phyloP scores from a whole-genome alignment of 2,797 vertebrate species.

The Trichosurus vulpecula region DNA sequence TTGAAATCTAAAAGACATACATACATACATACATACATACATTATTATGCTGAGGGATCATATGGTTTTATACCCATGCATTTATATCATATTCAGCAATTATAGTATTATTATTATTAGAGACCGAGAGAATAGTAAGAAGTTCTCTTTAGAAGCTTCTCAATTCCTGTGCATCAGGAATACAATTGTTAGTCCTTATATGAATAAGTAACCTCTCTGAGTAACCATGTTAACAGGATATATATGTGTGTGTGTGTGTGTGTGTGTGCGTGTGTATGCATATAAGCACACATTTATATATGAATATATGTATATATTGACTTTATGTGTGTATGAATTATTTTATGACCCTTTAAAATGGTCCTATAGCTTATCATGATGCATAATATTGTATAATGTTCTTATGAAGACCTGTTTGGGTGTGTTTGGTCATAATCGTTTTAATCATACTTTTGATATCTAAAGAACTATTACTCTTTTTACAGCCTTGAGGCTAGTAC shows the following conservation, averaged over 20 bases:
- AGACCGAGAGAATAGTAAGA: not conserved
- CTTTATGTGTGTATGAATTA: not conserved
- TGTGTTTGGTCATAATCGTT: constrained; percentile 38
- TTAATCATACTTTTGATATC: constrained; percentile 6
- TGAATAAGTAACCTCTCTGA: not conserved
- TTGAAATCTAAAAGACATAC: constrained; percentile 10
- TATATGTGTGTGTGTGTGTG: not conserved
- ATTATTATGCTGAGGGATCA: constrained; percentile 9
- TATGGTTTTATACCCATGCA: not conserved
- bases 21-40: not conserved
- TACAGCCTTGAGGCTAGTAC: constrained; percentile 22
- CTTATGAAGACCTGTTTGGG: constrained; percentile 25
- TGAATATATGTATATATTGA: not conserved
- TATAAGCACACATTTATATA: fast-evolving
- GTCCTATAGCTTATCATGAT: not conserved
- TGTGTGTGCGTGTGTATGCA: too few relatives aligned
- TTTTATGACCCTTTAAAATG: not conserved
- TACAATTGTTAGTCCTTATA: not conserved
- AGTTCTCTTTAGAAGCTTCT: not conserved
- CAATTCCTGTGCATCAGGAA: not conserved
- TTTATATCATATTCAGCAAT: not conserved
- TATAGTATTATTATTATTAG: not conserved
- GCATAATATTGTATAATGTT: constrained; percentile 11
- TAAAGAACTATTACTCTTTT: constrained; percentile 42
- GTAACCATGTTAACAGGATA: not conserved